Base-by-base conservation (phyloP, 2,113 vertebrate species). In the Bagarius yarrelli region DNA sequence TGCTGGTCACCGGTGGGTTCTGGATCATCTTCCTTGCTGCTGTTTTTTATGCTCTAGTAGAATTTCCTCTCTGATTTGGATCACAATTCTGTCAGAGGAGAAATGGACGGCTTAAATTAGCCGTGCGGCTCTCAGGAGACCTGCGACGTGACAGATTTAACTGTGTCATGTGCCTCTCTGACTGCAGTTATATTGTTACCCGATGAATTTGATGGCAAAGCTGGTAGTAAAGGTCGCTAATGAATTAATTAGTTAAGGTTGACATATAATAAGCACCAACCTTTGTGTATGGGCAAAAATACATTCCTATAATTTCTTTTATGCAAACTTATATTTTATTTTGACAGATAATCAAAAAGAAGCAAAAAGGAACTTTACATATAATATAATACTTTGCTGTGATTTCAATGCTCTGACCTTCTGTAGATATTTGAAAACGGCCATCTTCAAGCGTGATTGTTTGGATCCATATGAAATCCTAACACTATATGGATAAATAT, bases 71-170 rank as follows among this genome's bases (percentile, higher is more conserved):
- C 76, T 60, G 52, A 88, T 89, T 72, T 90, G 86, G 89, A 87
- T 78, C 88, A 84, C 78, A 19, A 2, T 84, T 79, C 40, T 84
- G 82, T 72, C 27, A 86, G 83, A 86, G 70, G 16, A 55, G 73
- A 70, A 70, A 77, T 56, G 87, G 90, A 86, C 86, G 83, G 81
- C 81, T 90, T 78, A 88, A 88, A 90, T 90, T 89, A 87, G 88
- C 69, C 66, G 13, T 73, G 80, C 11, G 21, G 4, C 60, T 88
- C 90, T 86, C 88, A 52, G 70, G 90, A 87, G 91, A 82, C 66
- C 79, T 61, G 40, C 84, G 88, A 73, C 89, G 90, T 90, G 91
- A 88, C 77, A 4, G 82, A 80, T 72, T 80, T 88, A 88, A 89
- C 88, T 90, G 89, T 92, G 91, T 90, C 89, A 83, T 47, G 73